Evolutionary conservation across 1,140 invertebrate species (phyloP), one percentile per base, ranked within the genome.

Genomic region (Caenorhabditis inopinata): DNA sequence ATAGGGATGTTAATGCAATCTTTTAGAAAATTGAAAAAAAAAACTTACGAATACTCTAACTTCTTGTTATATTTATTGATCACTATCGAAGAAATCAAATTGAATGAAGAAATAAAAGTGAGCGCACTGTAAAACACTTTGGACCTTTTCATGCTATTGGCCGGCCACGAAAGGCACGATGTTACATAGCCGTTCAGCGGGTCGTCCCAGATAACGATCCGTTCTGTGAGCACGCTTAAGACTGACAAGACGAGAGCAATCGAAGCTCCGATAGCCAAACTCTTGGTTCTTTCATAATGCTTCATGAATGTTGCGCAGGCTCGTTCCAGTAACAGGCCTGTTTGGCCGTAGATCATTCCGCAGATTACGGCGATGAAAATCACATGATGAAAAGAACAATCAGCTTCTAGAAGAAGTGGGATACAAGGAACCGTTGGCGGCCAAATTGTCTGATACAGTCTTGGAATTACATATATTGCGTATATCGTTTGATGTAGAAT

Each of bases 331-430:
- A 68, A 18, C 11, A 68, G 14, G 1, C 58, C 58, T 18, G 58
- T 68, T 16, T 68, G 58, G 9, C 58, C 58, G 16, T 68, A 68
- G 58, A 68, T 68, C 58, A 68, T 38, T 18, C 58, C 58, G 38
- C 29, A 18, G 16, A 68, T 68, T 38, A 29, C 58, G 21, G 58
- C 32, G 1, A 68, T 32, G 1, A 68, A 18, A 68, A 35, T 4
- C 16, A 38, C 3, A 4, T 38, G 16, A 16, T 29, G 38, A 27
- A 9, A 9, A 2, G 38, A 0, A 68, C 58, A 68, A 21, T 68
- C 32, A 3, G 29, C 2, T 68, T 68, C 58, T 1, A 18, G 4
- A 1, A 7, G 11, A 5, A 68, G 58, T 2, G 32, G 58, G 21
- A 68, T 38, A 27, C 58, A 68, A n/a, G 29, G 16, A 38, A n/a